Evolutionary conservation across 2,113 vertebrate species (phyloP).

Genomic region (Vidua macroura): DNA sequence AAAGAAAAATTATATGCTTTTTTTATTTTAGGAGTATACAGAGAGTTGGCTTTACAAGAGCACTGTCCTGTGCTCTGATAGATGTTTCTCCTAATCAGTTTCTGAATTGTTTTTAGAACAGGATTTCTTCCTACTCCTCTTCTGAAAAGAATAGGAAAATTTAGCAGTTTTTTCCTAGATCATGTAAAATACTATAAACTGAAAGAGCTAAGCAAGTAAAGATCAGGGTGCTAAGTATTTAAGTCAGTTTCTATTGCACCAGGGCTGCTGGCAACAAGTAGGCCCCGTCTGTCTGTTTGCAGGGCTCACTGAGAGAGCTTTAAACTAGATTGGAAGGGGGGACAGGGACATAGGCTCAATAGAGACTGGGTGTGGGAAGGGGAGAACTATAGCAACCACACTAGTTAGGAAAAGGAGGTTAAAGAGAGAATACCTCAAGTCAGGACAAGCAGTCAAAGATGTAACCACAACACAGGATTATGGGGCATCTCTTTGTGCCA

Average conservation of each 20-base stretch:
- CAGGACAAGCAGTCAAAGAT: not conserved
- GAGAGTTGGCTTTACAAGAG: not conserved
- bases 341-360: fast-evolving
- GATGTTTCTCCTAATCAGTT: not conserved
- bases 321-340: not conserved
- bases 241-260: not conserved
- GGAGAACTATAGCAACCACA: not conserved
- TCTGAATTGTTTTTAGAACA: not conserved
- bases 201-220: not conserved
- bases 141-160: not conserved
- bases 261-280: not conserved
- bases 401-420: not conserved
- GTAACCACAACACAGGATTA: not conserved
- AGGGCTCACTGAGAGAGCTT: not conserved
- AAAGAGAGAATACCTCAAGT: not conserved
- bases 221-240: not conserved
- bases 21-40: not conserved
- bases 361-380: not conserved
- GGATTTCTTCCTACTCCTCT: not conserved
- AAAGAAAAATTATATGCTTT: not conserved
- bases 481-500: not conserved
- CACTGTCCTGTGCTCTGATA: not conserved
- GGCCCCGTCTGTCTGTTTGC: not conserved
- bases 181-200: not conserved
- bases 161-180: not conserved